A percentile compares a stretch with the other conserved stretches of the same genome.
These are phyloP conservation scores for Galerucella pusilla DNA, from an alignment of 2,888 invertebrate species.

Conservation along the genomic window DNA sequence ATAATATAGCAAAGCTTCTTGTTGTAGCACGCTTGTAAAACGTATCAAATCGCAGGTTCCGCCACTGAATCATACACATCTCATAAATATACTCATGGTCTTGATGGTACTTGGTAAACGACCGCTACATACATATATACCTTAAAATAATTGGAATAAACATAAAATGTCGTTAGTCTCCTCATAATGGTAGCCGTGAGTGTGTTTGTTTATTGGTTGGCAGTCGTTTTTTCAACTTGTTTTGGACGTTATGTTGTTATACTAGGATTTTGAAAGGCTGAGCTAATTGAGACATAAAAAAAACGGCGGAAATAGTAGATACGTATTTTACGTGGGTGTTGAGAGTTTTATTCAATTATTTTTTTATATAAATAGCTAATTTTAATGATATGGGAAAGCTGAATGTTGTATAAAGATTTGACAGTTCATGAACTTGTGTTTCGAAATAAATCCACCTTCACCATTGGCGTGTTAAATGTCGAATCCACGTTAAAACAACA, in stretches of 20 bases:
- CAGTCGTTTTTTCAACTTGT: constrained; percentile 39
- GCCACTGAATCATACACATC: constrained; percentile 39
- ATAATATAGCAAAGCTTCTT: not conserved
- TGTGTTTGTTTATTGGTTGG: constrained; percentile 39
- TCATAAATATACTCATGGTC: constrained; percentile 55
- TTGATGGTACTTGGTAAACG: constrained; percentile 47
- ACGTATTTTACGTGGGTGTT: constrained; percentile 23
- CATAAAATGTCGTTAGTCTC: constrained; percentile 44
- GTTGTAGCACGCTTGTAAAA: not conserved
- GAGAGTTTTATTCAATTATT: constrained; percentile 5
- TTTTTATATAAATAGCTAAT: not conserved
- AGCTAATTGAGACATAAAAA: constrained; percentile 39
- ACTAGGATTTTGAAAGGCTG: constrained; percentile 26
- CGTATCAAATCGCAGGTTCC: not conserved
- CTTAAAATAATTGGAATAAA: constrained; percentile 53
- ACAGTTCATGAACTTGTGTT: not conserved
- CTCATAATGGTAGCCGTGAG: constrained; percentile 42
- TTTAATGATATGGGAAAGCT: not conserved
- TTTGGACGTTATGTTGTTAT: constrained; percentile 28
- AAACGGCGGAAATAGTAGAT: constrained; percentile 16
- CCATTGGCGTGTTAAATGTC: too few relatives aligned
- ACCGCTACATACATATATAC: constrained; percentile 47
- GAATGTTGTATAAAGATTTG: not conserved
- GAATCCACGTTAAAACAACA: too few relatives aligned
- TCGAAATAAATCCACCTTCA: not conserved